phyloP scores from a whole-genome alignment of 2,113 vertebrate species.

The Calypte anna region DNA sequence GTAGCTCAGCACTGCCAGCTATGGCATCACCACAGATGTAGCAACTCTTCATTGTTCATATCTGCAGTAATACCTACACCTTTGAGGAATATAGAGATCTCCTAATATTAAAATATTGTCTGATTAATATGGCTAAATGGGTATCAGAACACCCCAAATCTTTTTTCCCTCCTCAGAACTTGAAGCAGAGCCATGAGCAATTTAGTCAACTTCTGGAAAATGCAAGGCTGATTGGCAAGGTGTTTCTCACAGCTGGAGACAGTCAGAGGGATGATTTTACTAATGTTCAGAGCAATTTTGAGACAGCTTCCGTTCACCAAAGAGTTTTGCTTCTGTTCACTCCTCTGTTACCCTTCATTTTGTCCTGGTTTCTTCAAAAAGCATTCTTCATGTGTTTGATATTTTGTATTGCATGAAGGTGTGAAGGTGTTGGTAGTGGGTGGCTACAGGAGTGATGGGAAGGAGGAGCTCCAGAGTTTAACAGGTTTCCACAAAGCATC shows the following conservation, averaged over 20 bases:
- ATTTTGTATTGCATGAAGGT: not conserved
- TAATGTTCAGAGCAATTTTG: not conserved
- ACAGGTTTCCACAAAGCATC: not conserved
- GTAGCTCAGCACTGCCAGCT: not conserved
- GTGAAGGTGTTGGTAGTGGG: not conserved
- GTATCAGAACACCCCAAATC: not conserved
- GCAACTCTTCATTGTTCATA: not conserved
- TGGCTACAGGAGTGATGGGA: not conserved
- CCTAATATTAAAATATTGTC: not conserved
- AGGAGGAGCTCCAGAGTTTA: not conserved
- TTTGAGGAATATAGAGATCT: not conserved
- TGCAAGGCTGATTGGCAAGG: not conserved
- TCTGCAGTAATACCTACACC: not conserved
- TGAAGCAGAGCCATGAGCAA: not conserved
- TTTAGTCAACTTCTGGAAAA: not conserved
- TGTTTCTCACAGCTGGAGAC: not conserved
- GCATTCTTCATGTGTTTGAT: not conserved
- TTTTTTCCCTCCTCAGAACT: not conserved
- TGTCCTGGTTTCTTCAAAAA: not conserved
- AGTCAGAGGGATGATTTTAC: not conserved
- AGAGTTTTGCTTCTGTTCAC: not conserved
- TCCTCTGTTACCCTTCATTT: not conserved
- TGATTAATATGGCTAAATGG: not conserved
- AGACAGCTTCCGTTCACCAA: not conserved
- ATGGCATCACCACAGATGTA: fast-evolving